Base-by-base conservation (phyloP, 2,888 invertebrate genomes). In the Galerucella nymphaeae region DNA sequence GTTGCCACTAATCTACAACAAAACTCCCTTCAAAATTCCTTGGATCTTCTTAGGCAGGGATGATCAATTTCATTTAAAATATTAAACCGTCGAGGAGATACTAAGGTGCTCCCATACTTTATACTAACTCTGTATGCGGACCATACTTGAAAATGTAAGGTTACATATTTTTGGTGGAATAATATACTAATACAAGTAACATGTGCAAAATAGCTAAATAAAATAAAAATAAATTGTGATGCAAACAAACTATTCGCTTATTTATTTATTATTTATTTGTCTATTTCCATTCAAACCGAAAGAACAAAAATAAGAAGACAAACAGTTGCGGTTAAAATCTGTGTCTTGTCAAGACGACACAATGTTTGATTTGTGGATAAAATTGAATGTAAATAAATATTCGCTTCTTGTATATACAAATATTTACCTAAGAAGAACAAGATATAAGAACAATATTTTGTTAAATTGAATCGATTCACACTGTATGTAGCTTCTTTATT, bases 301-400 rank as follows among this genome's bases (percentile, higher is more conserved):
- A 62, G 20, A 69, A 48, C 55, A 63, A 57, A 70, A 70, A 70
- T 70, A 63, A 63, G 64, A 63, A 42, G 55, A 57, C 41, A 23
- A 13, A 20, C 20, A 57, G 30, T 58, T 20, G 42, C 42, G 63
- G 64, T 64, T 64, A 45, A 57, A 70, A 63, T 63, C 57, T 70
- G 70, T 45, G 69, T 42, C 45, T 41, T 45, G 69, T 69, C 69
- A 69, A 69, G 69, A 69, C 55, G 62, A 55, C 41, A 55, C 70
- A 18, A 53, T 70, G 63, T 70, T 70, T 70, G 70, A 70, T 70
- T 70, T 70, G 63, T 70, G 13, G 70, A 48, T 45, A 70, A 70
- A 20, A 70, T 64, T 55, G 64, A 63, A 63, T 64, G 57, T 70
- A 63, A 38, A 45, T 63, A 64, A 70, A 70, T 70, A 70, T 23